Percentiles rank a stretch among this genome's conserved stretches.
Conservation (phyloP, 2,113 vertebrate genomes). For the Microtus oregoni region DNA sequence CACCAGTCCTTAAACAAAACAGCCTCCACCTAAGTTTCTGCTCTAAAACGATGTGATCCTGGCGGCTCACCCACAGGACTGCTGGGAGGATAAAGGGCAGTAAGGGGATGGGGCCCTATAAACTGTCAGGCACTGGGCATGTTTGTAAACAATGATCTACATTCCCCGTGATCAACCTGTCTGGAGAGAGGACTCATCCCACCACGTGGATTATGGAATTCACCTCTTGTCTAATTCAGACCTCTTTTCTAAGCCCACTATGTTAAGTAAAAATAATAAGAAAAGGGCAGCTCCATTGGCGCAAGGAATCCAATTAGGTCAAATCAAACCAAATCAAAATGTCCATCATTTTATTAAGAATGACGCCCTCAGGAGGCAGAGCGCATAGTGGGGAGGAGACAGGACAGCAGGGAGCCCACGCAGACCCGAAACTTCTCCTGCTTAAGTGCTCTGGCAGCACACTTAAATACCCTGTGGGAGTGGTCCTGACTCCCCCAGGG, state of each 20-base stretch:
- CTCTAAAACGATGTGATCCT: not conserved
- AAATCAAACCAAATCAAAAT: too few species aligned
- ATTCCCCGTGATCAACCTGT: not conserved
- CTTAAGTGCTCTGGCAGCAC: too few species aligned
- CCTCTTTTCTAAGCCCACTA: not conserved
- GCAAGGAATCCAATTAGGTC: too few species aligned
- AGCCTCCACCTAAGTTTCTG: not conserved
- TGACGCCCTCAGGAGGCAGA: too few species aligned
- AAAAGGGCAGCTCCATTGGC: too few species aligned
- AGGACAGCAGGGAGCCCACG: too few species aligned
- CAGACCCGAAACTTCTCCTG: too few species aligned
- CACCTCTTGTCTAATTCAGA: not conserved
- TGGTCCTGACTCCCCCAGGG: too few species aligned
- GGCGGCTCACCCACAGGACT: not conserved
- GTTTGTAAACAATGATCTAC: not conserved
- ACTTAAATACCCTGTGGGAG: too few species aligned
- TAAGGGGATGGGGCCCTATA: not conserved
- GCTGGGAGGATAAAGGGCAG: not conserved
- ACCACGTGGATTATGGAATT: fast-evolving
- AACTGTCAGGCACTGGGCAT: not conserved
- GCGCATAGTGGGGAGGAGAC: too few species aligned
- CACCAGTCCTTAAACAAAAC: not conserved
- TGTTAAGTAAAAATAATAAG: too few species aligned
- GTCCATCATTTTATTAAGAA: too few species aligned
- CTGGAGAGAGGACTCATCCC: not conserved